Evolutionary conservation across 2,888 invertebrate species (phyloP), one percentile per base, ranked within the genome.

Genomic region (Polymixis lichenea): DNA sequence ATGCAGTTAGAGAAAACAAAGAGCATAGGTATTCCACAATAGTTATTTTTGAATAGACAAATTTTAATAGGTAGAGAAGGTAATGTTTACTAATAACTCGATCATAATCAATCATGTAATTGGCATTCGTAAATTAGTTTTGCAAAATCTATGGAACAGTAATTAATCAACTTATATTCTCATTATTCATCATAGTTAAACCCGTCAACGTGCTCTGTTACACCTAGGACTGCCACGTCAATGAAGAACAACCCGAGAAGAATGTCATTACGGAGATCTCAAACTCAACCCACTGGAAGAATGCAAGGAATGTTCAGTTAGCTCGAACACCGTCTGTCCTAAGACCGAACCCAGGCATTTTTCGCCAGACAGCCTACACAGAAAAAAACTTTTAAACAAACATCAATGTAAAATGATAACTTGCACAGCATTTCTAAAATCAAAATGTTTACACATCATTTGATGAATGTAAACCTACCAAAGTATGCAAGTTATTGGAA

Each of bases 391-490:
- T 60, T 49, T 25, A 38, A 75, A 70, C 38, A 68, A 75, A 86
- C 70, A 80, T 68, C 66, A 67, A 58, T 72, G 70, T 74, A 65
- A 81, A 77, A 83, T 83, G 55, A 72, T 78, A 76, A 65, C 55
- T 68, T 72, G 61, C 66, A 65, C 69, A 69, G 43, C 72, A 75
- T 79, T 76, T 77, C 70, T 61, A 32, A 79, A 76, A 84, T 64
- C 53, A 65, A 78, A 84, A 78, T 84, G 74, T 86, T 86, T 84
- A 84, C 60, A 78, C 78, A 77, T 62, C 62, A 70, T 82, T 69
- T 67, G 65, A 79, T 72, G 62, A 78, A 77, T 77, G 77, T 77
- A 75, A 85, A 85, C 58, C 22, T 61, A 78, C 64, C 75, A 62
- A 78, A 76, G 62, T 58, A 74, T 67, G 58, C 53, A 62, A 75